Base-by-base conservation (phyloP, 2,888 invertebrate species). In the Eristalis arbustorum region DNA sequence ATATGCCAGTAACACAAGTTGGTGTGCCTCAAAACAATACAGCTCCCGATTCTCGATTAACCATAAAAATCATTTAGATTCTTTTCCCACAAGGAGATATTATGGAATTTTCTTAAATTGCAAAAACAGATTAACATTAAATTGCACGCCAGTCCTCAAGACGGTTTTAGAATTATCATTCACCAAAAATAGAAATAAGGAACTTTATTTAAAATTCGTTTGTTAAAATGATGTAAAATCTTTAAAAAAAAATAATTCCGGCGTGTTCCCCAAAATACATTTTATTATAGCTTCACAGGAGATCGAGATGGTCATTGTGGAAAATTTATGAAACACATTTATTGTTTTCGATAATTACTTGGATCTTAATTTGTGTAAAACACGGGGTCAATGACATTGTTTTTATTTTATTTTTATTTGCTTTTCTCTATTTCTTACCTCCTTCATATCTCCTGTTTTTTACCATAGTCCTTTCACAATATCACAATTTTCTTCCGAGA, bases 371-470 rank as follows among this genome's bases (percentile, higher is more conserved):
- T 49, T 18, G n/a, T 18, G 8, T 18, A 18, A 49, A n/a, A 6
- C 37, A 37, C 42, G 34, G 62, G 71, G 75, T 75, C 69, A 62
- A 71, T 66, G 66, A 31, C 11, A 34, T 23, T 22, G 25, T 34
- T 34, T 11, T 22, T 56, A 18, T 68, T 57, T 56, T 34, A 1
- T 5, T 25, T 34, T 11, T 10, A 11, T 31, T 31, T 8, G 10
- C 8, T n/a, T 49, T 18, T 18, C 18, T 49, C 49, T 49, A 49
- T 49, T 18, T 28, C 59, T 76, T 81, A 85, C 85, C 85, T 81
- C 85, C 85, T 74, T 85, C 81, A 77, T 85, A 85, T 85, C 85
- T 81, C 63, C 85, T 73, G 59, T 85, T 85, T 40, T 85, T 85
- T 56, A 81, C 85, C 85, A 85, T 85, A 40, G 8, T 85, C 23